Base-by-base conservation (phyloP, 2,888 invertebrate genomes). In the Drosophila stalkeri region DNA sequence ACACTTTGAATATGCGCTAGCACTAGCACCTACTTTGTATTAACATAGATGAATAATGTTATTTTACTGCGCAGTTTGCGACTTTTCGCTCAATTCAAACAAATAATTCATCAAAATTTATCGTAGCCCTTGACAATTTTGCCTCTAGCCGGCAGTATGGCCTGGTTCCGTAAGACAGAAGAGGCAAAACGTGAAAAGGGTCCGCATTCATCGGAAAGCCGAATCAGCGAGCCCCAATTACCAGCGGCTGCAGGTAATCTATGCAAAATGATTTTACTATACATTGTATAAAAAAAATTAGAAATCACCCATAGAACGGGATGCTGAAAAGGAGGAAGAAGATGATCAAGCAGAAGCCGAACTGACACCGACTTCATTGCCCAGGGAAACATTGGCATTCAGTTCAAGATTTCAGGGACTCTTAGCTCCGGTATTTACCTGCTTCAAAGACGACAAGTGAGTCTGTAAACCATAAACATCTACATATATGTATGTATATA, bases 381-480 rank as follows among this genome's bases (percentile, higher is more conserved):
- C 39, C 41, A 63, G 6, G 12, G 59, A 43, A n/a, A 52, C 72
- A n/a, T 59, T 11, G 2, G 6, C 59, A 2, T 54, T 72, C 4
- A 51, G 18, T 35, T 5, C 69, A 11, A 37, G 55, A 27, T 95
- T 94, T 69, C 93, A 94, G 82, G 97, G 96, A 11, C 90, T 96
- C 16, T 94, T 96, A 92, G 96, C 95, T 0, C 96, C 96, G 0
- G 96, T 96, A 0, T 96, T 96, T 80, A 96, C 96, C 0, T 95
- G 96, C 0, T 95, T 96, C 63, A 94, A 95, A 49, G 93, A 94
- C 51, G 95, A 96, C 86, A 93, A 92, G 94, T 95, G 91, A 82
- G 81, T 89, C 51, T 12, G 37, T 44, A 11, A 20, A 33, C 39
- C n/a, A 27, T 12, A 5, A 37, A 2, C 9, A 35, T 23, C 16